Base-by-base conservation (phyloP, 2,888 invertebrate genomes). In the Hydrotaea cyrtoneurina region DNA sequence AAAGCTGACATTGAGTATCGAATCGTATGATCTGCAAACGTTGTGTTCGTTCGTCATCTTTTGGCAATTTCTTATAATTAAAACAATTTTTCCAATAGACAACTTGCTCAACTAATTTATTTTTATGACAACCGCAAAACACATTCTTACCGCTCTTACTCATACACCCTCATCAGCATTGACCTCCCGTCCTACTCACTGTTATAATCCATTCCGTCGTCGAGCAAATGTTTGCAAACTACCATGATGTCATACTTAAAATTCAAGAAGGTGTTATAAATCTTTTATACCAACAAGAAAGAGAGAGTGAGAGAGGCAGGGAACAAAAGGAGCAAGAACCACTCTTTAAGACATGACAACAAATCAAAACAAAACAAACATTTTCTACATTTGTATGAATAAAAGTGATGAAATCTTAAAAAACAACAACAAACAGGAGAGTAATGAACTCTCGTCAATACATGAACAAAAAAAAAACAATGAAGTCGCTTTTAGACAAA, bases 191-290 rank as follows among this genome's bases (percentile, higher is more conserved):
- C 66, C 19, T 17, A 17, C 21, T 55, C 55, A 2, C 17, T 55
- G 8, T 19, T 21, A 55, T 21, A 21, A 59, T 23, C 26, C 15
- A 19, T 11, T 59, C 15, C 31, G 26, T 43, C n/a, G 8, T 36
- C 64, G 43, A 64, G n/a, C n/a, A n/a, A 64, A 21, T 23, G 21
- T 69, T 69, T 46, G 69, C 69, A 69, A 69, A 59, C 23, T 31
- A 62, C 17, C 43, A 66, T 83, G 80, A 83, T 80, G 83, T 80
- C 80, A 83, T 83, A 62, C 46, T 19, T 62, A 66, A 79, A 75
- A 83, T 62, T 43, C 73, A 53, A 74, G 55, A 71, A 74, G 43
- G 69, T 78, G 59, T 71, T 53, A 78, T 69, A 77, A 74, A 69
- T 69, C 69, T 46, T 69, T 21, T 43, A 23, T 69, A 46, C 43